phyloP scores from a whole-genome alignment of 2,888 invertebrate genomes.

The Melinopterus prodromus region DNA sequence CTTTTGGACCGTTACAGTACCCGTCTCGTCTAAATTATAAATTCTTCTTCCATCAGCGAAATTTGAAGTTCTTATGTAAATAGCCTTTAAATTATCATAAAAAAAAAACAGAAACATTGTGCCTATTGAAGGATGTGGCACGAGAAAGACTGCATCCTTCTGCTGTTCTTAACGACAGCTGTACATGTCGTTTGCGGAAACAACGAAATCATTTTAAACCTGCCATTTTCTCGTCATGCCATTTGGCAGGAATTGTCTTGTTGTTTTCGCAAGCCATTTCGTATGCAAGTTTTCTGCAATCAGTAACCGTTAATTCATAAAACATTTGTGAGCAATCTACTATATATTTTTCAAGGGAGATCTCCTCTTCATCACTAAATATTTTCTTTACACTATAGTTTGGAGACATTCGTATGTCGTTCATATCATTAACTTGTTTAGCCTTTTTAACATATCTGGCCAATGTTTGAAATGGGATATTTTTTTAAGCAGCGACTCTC shows the following conservation, averaged over 20 bases:
- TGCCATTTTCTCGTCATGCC: conserved; percentile 39
- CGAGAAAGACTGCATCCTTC: conserved; percentile 44
- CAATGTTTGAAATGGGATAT: conserved; percentile 38
- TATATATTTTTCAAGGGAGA: conserved; percentile 36
- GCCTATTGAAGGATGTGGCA: conserved; percentile 43
- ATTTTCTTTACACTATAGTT: conserved; percentile 42
- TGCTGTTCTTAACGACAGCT: conserved; percentile 42
- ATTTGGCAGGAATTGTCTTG: conserved; percentile 38
- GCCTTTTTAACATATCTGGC: conserved; percentile 38
- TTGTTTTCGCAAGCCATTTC: conserved; percentile 29
- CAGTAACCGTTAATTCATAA: conserved; percentile 40
- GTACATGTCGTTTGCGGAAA: conserved; percentile 38
- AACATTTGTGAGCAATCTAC: conserved; percentile 39
- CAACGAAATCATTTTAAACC: conserved; percentile 39
- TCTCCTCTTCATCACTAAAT: conserved; percentile 39
- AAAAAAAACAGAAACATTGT: conserved; percentile 44
- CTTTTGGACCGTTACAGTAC: conserved; percentile 42
- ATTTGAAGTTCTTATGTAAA: conserved; percentile 29
- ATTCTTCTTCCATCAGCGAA: conserved; percentile 39
- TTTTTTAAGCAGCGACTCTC: conserved; percentile 33
- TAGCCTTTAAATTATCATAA: conserved; percentile 29
- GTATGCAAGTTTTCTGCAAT: conserved; percentile 40
- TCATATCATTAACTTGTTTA: conserved; percentile 24
- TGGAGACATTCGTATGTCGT: conserved; percentile 16
- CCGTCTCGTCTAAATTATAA: conserved; percentile 46